A percentile compares a stretch with the other conserved stretches of the same genome.
Evolutionary conservation across 2,888 invertebrate species (phyloP).

Genomic region (Hirtodrosophila duncani): DNA sequence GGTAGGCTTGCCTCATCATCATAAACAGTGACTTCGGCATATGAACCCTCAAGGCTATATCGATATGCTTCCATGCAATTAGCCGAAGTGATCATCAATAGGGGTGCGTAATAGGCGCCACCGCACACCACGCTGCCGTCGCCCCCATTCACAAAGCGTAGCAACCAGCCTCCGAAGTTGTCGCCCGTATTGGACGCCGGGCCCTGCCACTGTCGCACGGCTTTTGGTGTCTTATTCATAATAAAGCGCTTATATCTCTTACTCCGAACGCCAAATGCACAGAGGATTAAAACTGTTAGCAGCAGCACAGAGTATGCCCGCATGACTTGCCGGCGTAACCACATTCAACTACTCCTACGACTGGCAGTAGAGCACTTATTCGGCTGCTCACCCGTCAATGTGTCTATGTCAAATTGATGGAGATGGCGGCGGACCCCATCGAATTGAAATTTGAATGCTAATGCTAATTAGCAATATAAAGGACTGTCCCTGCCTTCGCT

Average conservation of each 20-base stretch:
- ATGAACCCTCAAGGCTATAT: conserved; percentile 1
- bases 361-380: no score
- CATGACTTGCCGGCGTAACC: no score
- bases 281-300: no score
- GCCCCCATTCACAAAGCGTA: conserved; percentile 10
- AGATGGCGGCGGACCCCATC: no score
- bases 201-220: conserved; percentile 20
- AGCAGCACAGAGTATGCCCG: no score
- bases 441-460: no score
- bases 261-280: no score
- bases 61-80: conserved; percentile 29
- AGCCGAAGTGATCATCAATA: conserved; percentile 28
- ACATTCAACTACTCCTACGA: no score
- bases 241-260: conserved; percentile 13
- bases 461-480: no score
- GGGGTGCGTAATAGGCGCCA: conserved; percentile 24
- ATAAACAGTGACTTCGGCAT: conserved; percentile 9
- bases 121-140: conserved; percentile 11
- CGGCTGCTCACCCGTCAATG: no score
- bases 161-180: conserved; percentile 33
- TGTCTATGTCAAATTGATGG: no score
- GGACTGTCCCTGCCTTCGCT: no score
- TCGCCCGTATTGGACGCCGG: not conserved
- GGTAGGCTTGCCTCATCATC: not conserved
- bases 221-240: not conserved